phyloP scores from a whole-genome alignment of 1,140 invertebrate species.

The Drosophila lacertosa region DNA sequence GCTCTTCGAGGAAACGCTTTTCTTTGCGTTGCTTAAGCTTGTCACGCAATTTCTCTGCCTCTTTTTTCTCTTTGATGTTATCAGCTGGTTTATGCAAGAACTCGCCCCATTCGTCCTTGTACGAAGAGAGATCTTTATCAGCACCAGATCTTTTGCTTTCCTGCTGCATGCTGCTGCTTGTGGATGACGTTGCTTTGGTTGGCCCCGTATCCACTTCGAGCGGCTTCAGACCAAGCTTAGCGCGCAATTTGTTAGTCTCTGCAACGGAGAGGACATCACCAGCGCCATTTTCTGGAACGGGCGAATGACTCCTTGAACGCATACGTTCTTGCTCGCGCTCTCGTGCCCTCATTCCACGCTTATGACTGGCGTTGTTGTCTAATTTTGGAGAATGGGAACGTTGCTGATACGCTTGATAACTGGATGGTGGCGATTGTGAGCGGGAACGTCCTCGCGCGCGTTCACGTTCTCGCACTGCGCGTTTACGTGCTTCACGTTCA shows the following conservation, averaged over 20 bases:
- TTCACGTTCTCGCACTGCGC: conserved; percentile 50
- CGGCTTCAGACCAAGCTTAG: conserved; percentile 97
- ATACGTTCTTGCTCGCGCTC: conserved; percentile 32
- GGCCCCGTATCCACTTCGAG: conserved; percentile 88
- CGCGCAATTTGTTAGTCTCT: conserved; percentile 95
- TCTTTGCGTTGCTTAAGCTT: conserved; percentile 91
- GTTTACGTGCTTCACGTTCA: conserved; percentile 64
- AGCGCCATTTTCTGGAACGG: conserved; percentile 84
- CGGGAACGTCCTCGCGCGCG: conserved; percentile 55
- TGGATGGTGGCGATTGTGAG: conserved; percentile 40
- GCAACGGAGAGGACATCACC: conserved; percentile 91
- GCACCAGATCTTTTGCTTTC: conserved; percentile 48
- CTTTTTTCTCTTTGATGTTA: conserved; percentile 91
- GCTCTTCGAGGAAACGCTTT: conserved; percentile 91
- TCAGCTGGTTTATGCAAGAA: conserved; percentile 96
- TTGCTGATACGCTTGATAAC: conserved; percentile 15
- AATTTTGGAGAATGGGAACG: conserved; percentile 48
- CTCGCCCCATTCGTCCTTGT: conserved; percentile 93
- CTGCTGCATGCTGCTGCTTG: conserved; percentile 29
- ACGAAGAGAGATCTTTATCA: conserved; percentile 85
- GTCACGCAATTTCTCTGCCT: conserved; percentile 92
- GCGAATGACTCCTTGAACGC: conserved; percentile 67
- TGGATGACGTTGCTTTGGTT: conserved; percentile 45
- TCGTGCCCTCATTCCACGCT: conserved; percentile 13
- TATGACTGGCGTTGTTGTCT: conserved; percentile 8